Conservation (phyloP, 2,888 invertebrate genomes). For the Cantharis rustica region DNA sequence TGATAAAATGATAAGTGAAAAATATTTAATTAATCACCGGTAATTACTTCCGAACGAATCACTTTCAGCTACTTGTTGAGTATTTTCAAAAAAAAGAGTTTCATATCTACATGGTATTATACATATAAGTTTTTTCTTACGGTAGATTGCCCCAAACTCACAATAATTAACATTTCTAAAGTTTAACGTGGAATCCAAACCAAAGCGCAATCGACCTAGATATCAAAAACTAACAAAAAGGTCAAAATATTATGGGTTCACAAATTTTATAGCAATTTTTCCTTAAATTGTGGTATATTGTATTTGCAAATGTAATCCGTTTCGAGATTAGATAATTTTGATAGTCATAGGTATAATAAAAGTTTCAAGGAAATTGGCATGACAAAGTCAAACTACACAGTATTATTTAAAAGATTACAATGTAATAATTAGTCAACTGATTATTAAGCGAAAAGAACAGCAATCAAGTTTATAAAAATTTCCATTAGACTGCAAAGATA, state of each 20-base stretch:
- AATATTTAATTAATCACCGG: not conserved
- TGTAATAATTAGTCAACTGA: not conserved
- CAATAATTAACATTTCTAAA: no score
- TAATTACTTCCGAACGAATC: not conserved
- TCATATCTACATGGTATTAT: not conserved
- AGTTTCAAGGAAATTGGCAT: not conserved
- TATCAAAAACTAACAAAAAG: no score
- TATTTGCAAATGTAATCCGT: not conserved
- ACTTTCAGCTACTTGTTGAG: not conserved
- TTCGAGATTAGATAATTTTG: not conserved
- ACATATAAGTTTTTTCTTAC: no score
- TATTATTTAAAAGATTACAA: not conserved
- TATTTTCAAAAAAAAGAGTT: not conserved
- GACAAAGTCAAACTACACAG: not conserved
- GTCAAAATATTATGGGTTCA: no score
- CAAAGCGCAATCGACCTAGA: not conserved
- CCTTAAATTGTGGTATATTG: not conserved
- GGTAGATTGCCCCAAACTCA: no score
- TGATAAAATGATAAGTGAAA: not conserved
- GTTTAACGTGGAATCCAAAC: not conserved
- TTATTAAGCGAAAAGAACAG: not conserved
- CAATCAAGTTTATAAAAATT: not conserved
- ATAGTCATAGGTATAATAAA: not conserved
- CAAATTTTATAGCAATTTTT: not conserved
- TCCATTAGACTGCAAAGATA: not conserved